Conservation (phyloP, 2,888 invertebrate genomes). For the Cremastinae sp. region DNA sequence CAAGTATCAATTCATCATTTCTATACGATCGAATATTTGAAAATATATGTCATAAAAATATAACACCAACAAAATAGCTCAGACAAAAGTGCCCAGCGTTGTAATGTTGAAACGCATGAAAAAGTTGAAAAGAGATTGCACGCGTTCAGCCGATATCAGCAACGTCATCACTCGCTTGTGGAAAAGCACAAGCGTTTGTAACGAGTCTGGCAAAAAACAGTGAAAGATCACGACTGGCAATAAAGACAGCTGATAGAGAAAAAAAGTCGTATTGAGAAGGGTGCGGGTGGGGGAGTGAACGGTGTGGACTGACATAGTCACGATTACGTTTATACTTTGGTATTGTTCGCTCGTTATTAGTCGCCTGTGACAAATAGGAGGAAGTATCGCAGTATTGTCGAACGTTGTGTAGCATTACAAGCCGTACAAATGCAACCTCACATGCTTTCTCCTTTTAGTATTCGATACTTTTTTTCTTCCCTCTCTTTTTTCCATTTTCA, state of each 20-base stretch:
- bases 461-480: neutral
- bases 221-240: constrained; percentile 5
- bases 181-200: constrained; percentile 4
- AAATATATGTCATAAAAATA: too few species aligned
- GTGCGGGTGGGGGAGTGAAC: constrained; percentile 15
- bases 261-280: constrained; percentile 1
- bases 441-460: too few species aligned
- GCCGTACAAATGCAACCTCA: constrained; percentile 15
- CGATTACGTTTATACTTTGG: constrained; percentile 30
- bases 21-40: too few species aligned
- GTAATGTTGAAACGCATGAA: too few species aligned
- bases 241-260: constrained; percentile 11
- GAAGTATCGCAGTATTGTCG: constrained; percentile 26
- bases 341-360: constrained; percentile 15
- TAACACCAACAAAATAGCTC: neutral
- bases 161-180: constrained; percentile 35
- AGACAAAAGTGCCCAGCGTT: too few species aligned
- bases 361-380: constrained; percentile 5
- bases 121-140: too few species aligned
- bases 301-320: constrained; percentile 15
- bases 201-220: constrained; percentile 6
- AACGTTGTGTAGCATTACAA: constrained; percentile 8
- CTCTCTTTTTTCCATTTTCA: constrained; percentile 13
- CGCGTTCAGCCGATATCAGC: constrained; percentile 4
- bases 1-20: too few species aligned